Conservation (phyloP, 2,113 vertebrate species). For the Setophaga kirtlandii region DNA sequence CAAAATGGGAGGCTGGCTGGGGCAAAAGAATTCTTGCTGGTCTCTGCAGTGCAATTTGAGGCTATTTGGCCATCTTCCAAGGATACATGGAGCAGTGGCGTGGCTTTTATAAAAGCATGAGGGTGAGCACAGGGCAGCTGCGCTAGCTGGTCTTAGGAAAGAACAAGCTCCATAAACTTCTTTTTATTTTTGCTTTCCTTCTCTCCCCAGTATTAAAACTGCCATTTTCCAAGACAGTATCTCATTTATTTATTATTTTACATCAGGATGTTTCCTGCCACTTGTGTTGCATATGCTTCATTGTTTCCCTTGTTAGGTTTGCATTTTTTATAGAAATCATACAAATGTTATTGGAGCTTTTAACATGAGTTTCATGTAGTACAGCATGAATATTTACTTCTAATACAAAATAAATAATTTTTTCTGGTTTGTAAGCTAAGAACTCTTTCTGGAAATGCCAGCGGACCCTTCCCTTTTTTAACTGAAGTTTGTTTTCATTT, state of each 20-base stretch:
- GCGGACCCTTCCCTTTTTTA: neutral
- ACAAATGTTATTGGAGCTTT: neutral
- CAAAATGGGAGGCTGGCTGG: neutral
- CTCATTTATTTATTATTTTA: neutral
- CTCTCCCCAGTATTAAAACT: neutral
- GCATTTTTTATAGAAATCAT: neutral
- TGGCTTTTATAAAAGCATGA: neutral
- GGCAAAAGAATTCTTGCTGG: neutral
- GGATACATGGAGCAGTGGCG: neutral
- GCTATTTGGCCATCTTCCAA: neutral
- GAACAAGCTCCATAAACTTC: neutral
- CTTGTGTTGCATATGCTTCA: neutral
- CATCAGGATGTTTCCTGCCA: neutral
- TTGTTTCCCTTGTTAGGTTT: neutral
- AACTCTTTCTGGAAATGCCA: neutral
- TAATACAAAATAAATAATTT: neutral
- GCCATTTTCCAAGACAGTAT: neutral
- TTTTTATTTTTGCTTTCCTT: neutral
- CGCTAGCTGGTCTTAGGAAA: neutral
- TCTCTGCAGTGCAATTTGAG: neutral
- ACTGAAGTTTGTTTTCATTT: neutral
- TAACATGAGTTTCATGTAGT: neutral
- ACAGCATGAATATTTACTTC: neutral
- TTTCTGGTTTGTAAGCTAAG: neutral
- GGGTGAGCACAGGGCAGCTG: neutral